Percentiles rank a stretch among this genome's conserved stretches.
These are phyloP conservation scores for Ypsolopha scabrella DNA, from an alignment of 2,888 invertebrate species.

Conservation along the genomic window DNA sequence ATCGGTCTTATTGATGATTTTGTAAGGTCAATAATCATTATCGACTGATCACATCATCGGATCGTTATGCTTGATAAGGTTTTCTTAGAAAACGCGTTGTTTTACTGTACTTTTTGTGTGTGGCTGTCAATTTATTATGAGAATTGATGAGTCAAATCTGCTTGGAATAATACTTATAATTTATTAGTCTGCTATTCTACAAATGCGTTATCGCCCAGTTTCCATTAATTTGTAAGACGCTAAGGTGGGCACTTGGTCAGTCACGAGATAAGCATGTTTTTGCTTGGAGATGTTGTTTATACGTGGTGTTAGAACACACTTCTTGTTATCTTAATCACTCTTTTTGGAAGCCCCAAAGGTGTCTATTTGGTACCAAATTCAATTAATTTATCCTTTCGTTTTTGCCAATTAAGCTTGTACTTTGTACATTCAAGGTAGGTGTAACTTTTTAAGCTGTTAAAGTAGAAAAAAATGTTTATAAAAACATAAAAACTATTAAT, in stretches of 20 bases:
- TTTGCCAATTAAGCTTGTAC: background rate
- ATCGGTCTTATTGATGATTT: slow-evolving; percentile 65
- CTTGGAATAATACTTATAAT: too few relatives aligned
- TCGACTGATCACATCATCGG: slow-evolving; percentile 59
- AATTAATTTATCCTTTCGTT: slow-evolving; percentile 23
- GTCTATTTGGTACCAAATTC: slow-evolving; percentile 36
- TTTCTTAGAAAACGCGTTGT: slow-evolving; percentile 4
- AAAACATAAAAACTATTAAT: too few relatives aligned
- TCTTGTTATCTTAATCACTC: slow-evolving; percentile 58
- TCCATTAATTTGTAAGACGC: slow-evolving; percentile 55
- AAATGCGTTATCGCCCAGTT: slow-evolving; percentile 8
- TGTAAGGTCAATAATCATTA: slow-evolving; percentile 65
- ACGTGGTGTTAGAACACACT: slow-evolving; percentile 48
- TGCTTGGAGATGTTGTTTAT: slow-evolving; percentile 57
- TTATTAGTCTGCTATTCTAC: too few relatives aligned
- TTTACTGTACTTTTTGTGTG: slow-evolving; percentile 4
- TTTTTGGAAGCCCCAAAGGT: slow-evolving; percentile 30
- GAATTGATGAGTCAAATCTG: background rate
- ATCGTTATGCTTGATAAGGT: background rate
- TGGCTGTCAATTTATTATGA: slow-evolving; percentile 4
- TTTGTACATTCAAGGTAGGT: background rate
- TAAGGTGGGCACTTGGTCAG: slow-evolving; percentile 41
- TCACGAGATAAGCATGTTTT: slow-evolving; percentile 30
- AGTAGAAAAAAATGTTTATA: too few relatives aligned
- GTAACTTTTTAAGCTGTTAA: too few relatives aligned